phyloP scores from a whole-genome alignment of 2,797 vertebrate genomes.

The Rhinogobio ventralis region DNA sequence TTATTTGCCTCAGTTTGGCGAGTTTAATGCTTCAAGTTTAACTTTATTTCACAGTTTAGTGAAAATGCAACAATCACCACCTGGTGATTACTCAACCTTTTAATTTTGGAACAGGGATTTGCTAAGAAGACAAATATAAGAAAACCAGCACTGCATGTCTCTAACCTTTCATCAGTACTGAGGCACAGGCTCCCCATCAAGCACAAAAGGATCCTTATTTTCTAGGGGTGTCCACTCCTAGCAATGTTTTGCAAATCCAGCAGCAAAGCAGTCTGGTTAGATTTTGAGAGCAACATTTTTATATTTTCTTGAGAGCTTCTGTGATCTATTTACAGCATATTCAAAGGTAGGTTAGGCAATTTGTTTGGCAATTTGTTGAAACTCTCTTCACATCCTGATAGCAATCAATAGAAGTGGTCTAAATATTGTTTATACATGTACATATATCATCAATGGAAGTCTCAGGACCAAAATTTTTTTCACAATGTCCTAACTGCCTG shows the following conservation, averaged over 20 bases:
- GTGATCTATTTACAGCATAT: neutral
- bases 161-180: neutral
- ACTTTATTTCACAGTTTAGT: slow-evolving; percentile 40
- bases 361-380: neutral
- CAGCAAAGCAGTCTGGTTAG: neutral
- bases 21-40: slow-evolving; percentile 39
- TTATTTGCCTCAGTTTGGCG: slow-evolving; percentile 38
- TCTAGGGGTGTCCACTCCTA: neutral
- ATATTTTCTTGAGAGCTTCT: neutral
- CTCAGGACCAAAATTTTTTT: neutral
- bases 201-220: neutral
- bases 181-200: neutral
- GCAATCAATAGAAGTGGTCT: neutral
- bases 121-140: slow-evolving; percentile 27
- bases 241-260: neutral
- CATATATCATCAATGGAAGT: neutral
- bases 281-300: neutral
- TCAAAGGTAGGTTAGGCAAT: neutral
- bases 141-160: neutral
- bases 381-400: neutral
- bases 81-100: slow-evolving; percentile 36
- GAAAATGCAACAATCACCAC: slow-evolving; percentile 5
- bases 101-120: slow-evolving; percentile 35
- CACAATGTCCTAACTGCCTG: no score
- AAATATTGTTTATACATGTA: neutral